Percentiles rank a stretch among this genome's conserved stretches.
These are phyloP conservation scores for Sebastes diaconus DNA, from an alignment of 2,797 vertebrate genomes.

Conservation along the genomic window DNA sequence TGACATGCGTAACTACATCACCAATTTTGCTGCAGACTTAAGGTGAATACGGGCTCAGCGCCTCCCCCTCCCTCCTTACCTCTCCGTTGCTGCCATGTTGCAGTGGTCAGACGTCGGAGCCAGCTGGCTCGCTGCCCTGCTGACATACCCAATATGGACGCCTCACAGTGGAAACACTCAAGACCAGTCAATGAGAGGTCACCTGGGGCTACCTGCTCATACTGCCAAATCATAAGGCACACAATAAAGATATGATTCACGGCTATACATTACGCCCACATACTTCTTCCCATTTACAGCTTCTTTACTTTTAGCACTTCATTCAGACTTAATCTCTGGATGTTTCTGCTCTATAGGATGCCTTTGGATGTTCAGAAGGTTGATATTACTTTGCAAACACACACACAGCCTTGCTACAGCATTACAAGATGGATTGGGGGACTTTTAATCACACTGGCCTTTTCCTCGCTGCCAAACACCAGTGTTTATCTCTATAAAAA, in stretches of 20 bases:
- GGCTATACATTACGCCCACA: not conserved
- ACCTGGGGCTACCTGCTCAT: slow-evolving; percentile 50
- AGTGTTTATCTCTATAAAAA: slow-evolving; percentile 57
- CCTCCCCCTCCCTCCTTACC: slow-evolving; percentile 29
- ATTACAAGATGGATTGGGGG: slow-evolving; percentile 51
- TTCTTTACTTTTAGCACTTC: slow-evolving; percentile 1
- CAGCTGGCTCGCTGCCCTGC: slow-evolving; percentile 69
- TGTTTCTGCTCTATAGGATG: not conserved
- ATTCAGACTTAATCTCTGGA: slow-evolving; percentile 7
- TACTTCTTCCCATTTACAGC: not conserved
- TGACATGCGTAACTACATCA: slow-evolving; percentile 88
- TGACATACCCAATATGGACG: slow-evolving; percentile 66
- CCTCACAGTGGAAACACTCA: slow-evolving; percentile 61
- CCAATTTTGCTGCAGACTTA: slow-evolving; percentile 88
- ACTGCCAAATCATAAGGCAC: slow-evolving; percentile 31
- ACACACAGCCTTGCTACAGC: slow-evolving; percentile 22
- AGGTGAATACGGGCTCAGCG: slow-evolving; percentile 81
- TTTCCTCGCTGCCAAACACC: slow-evolving; percentile 61
- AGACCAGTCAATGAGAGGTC: slow-evolving; percentile 68
- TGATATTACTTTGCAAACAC: slow-evolving; percentile 47
- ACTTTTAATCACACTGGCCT: slow-evolving; percentile 63
- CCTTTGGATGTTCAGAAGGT: slow-evolving; percentile 31
- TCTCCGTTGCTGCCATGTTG: slow-evolving; percentile 63
- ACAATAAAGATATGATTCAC: slow-evolving; percentile 23
- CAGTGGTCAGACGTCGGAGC: slow-evolving; percentile 58